These are phyloP conservation scores for Hypsibius dujardini DNA, from an alignment of 1,140 invertebrate genomes.

Conservation along the genomic window DNA sequence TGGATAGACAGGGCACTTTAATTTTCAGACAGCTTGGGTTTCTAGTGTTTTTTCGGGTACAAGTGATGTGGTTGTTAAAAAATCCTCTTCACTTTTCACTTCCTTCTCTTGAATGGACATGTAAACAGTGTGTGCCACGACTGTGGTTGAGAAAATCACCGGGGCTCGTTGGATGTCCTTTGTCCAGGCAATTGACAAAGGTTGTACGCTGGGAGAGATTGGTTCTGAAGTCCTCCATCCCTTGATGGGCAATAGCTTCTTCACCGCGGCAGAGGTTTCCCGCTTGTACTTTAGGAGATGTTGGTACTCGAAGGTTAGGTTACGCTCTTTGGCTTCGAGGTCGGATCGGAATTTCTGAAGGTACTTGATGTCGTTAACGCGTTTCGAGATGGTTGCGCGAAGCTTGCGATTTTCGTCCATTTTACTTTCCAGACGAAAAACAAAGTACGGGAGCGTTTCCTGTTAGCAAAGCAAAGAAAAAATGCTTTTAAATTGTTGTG, in stretches of 20 bases:
- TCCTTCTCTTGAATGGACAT: too few relatives aligned
- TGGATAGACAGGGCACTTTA: too few relatives aligned
- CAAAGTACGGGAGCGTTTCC: not conserved
- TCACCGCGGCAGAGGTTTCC: not conserved
- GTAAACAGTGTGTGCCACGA: too few relatives aligned
- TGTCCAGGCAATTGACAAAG: too few relatives aligned
- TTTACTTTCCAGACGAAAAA: not conserved
- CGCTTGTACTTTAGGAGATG: constrained; percentile 1
- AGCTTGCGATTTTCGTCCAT: not conserved
- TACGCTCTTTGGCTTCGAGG: not conserved
- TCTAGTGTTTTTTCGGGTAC: too few relatives aligned
- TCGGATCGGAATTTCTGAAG: not conserved
- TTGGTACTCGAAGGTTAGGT: not conserved
- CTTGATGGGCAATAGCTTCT: not conserved
- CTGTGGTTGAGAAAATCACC: too few relatives aligned
- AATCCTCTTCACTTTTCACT: too few relatives aligned
- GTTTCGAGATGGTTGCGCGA: not conserved
- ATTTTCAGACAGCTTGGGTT: too few relatives aligned
- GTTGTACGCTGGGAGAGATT: too few relatives aligned
- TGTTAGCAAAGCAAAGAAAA: not conserved
- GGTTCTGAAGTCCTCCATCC: too few relatives aligned
- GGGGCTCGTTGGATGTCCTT: too few relatives aligned
- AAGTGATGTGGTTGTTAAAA: too few relatives aligned
- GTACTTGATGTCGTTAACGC: not conserved
- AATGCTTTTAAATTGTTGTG: not conserved